A percentile compares a stretch with the other conserved stretches of the same genome.
Conservation (phyloP, 2,797 vertebrate species). For the Craterocephalus amniculus region DNA sequence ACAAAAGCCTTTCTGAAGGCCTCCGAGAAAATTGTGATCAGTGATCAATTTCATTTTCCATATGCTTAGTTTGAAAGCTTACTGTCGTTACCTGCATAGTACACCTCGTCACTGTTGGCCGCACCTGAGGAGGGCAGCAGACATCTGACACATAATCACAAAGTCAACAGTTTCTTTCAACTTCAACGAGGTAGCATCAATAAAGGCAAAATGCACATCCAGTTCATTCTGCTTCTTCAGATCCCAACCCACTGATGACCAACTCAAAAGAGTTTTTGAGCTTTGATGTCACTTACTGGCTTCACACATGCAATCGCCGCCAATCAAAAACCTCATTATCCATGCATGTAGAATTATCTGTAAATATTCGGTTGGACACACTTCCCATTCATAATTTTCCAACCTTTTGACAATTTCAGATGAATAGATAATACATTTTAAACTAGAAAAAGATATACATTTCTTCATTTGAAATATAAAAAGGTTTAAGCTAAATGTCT, state of each 20-base stretch:
- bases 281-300: constrained; percentile 2
- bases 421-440: not conserved
- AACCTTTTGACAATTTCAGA: not conserved
- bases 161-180: constrained; percentile 21
- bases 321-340: not conserved
- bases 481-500: not conserved
- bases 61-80: not conserved
- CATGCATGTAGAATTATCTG: not conserved
- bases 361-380: not conserved
- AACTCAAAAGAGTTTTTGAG: not conserved
- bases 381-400: not conserved
- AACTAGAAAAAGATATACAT: not conserved
- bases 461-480: not conserved
- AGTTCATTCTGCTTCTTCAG: constrained; percentile 4
- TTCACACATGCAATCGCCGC: constrained; percentile 4
- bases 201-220: not conserved
- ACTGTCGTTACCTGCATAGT: not conserved
- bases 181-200: not conserved
- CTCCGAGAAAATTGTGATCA: no score
- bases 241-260: constrained; percentile 1
- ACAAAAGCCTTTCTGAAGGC: no score
- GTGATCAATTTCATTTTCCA: not conserved
- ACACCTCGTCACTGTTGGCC: constrained; percentile 9
- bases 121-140: constrained; percentile 5
- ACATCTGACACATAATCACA: constrained; percentile 21